phyloP scores from a whole-genome alignment of 2,797 vertebrate genomes.

The Hirundo rustica region DNA sequence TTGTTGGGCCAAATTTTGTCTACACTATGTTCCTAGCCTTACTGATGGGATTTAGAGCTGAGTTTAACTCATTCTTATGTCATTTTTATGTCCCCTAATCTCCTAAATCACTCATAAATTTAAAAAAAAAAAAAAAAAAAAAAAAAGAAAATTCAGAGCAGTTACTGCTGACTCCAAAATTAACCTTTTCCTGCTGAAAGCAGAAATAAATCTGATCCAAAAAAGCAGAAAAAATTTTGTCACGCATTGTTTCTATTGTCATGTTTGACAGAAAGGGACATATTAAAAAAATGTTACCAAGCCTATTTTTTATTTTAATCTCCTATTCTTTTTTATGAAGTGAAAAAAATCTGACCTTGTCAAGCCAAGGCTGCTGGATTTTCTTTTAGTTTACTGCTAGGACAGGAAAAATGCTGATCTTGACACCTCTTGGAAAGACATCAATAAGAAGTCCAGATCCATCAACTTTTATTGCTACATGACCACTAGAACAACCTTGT shows the following conservation, averaged over 20 bases:
- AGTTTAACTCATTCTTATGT: background rate
- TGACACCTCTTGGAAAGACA: conserved; percentile 2
- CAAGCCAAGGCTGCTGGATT: conserved; percentile 18
- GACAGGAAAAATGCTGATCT: background rate
- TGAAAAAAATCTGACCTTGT: conserved; percentile 30
- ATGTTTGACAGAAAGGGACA: background rate
- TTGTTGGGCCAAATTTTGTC: background rate
- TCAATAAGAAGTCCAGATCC: background rate
- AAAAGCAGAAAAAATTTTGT: background rate
- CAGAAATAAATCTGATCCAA: background rate
- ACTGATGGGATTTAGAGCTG: background rate
- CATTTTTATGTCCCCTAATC: background rate
- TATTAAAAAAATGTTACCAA: background rate
- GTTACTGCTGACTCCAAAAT: background rate
- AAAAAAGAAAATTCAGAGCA: background rate
- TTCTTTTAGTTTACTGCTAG: background rate
- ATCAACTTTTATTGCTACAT: background rate
- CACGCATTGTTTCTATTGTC: background rate
- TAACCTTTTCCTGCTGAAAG: background rate
- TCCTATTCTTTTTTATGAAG: background rate
- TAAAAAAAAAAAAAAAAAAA: background rate
- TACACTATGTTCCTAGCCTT: background rate
- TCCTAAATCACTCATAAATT: background rate
- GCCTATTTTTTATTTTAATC: background rate
- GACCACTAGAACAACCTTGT: background rate